These are phyloP conservation scores for Labrus mixtus DNA, from an alignment of 2,113 vertebrate genomes.

Conservation along the genomic window DNA sequence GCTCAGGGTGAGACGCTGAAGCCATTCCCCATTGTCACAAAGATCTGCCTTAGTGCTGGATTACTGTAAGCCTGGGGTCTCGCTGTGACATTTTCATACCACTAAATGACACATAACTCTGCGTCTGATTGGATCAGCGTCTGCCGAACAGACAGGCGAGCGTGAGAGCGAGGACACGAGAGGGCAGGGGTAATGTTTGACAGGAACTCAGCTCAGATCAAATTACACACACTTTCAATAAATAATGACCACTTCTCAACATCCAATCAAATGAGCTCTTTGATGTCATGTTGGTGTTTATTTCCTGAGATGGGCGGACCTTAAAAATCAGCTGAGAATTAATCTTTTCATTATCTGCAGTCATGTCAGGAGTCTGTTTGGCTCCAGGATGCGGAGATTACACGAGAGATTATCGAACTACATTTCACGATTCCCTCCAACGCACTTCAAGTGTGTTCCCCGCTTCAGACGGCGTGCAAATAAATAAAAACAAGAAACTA, in stretches of 20 bases:
- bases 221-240: slow-evolving; percentile 25
- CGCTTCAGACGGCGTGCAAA: too few species aligned
- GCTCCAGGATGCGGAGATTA: slow-evolving; percentile 63
- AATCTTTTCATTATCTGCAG: slow-evolving; percentile 61
- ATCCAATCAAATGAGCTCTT: slow-evolving; percentile 28
- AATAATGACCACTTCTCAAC: slow-evolving; percentile 28
- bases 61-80: slow-evolving; percentile 65
- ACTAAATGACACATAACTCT: slow-evolving; percentile 67
- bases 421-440: slow-evolving; percentile 46
- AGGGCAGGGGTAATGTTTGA: slow-evolving; percentile 4
- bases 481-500: too few species aligned
- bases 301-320: slow-evolving; percentile 26
- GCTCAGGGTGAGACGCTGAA: slow-evolving; percentile 40
- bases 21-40: slow-evolving; percentile 64
- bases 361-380: slow-evolving; percentile 64
- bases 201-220: slow-evolving; percentile 29
- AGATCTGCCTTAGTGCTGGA: slow-evolving; percentile 65
- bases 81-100: slow-evolving; percentile 65
- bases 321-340: slow-evolving; percentile 40
- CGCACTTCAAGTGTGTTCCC: not conserved
- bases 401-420: slow-evolving; percentile 69
- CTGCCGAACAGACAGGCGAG: slow-evolving; percentile 30
- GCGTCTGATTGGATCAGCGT: slow-evolving; percentile 62
- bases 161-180: not conserved
- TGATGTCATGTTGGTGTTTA: slow-evolving; percentile 48